phyloP scores from a whole-genome alignment of 2,113 vertebrate species.

The Hypanus sabinus region DNA sequence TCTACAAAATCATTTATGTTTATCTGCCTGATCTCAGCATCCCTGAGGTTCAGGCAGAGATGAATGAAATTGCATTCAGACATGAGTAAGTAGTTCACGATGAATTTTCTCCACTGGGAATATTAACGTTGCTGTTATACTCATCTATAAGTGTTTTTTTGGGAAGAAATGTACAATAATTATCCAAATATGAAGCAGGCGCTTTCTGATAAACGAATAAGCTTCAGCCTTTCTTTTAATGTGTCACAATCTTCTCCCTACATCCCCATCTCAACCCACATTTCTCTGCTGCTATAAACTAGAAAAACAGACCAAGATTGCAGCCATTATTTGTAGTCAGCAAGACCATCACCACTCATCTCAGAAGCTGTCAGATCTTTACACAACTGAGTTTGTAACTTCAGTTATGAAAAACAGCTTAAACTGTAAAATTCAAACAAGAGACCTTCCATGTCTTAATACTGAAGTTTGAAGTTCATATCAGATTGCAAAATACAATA shows the following conservation, averaged over 20 bases:
- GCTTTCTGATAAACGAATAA: background rate
- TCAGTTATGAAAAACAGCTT: background rate
- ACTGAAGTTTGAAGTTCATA: background rate
- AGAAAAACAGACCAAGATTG: background rate
- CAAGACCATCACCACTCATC: background rate
- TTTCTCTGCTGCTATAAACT: no score
- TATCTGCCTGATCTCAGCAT: background rate
- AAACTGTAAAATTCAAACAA: background rate
- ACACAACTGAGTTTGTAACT: background rate
- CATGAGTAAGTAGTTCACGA: constrained; percentile 19
- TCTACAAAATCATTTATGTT: background rate
- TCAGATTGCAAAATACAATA: background rate
- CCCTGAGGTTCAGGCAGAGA: background rate
- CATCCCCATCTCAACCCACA: no score
- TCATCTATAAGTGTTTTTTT: background rate
- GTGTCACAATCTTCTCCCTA: no score
- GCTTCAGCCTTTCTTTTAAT: background rate
- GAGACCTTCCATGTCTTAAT: background rate
- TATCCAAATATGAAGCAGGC: background rate
- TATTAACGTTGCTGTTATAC: background rate
- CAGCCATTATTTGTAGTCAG: background rate
- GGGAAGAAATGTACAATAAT: background rate
- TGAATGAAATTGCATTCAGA: constrained; percentile 25
- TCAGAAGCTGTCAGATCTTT: background rate
- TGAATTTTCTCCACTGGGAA: constrained; percentile 2